phyloP scores from a whole-genome alignment of 2,113 vertebrate genomes.

The Ochotona princeps region DNA sequence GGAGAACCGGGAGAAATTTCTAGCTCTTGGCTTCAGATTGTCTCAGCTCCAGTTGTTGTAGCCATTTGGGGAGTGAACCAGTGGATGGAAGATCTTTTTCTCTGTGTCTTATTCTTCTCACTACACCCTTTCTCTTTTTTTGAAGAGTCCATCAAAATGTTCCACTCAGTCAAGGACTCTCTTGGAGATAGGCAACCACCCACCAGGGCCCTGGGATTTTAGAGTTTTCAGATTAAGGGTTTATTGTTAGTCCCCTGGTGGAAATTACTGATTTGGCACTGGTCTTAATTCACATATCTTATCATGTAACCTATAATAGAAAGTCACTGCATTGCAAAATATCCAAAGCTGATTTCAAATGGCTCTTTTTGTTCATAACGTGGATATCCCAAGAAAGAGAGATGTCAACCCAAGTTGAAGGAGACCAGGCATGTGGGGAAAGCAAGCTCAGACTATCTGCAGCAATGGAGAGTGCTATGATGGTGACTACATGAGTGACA shows the following conservation, averaged over 20 bases:
- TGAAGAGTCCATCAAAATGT: neutral
- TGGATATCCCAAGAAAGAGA: neutral
- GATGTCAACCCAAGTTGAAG: neutral
- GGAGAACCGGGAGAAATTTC: no score
- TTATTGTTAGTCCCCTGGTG: neutral
- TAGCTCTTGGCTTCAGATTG: no score
- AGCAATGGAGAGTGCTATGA: neutral
- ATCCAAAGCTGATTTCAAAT: neutral
- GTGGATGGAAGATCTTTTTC: no score
- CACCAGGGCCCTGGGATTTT: neutral
- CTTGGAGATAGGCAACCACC: neutral
- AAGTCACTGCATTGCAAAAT: neutral
- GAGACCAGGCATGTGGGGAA: neutral
- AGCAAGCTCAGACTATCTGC: neutral
- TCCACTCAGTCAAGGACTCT: neutral
- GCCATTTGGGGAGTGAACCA: no score
- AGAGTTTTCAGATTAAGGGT: neutral
- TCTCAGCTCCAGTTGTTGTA: no score
- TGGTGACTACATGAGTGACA: neutral
- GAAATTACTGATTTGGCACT: neutral
- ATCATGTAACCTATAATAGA: neutral
- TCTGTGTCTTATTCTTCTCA: no score
- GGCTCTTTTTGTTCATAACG: neutral
- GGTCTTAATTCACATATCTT: neutral
- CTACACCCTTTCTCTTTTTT: no score